Conservation (phyloP, 2,113 vertebrate species). For the Gadus macrocephalus region DNA sequence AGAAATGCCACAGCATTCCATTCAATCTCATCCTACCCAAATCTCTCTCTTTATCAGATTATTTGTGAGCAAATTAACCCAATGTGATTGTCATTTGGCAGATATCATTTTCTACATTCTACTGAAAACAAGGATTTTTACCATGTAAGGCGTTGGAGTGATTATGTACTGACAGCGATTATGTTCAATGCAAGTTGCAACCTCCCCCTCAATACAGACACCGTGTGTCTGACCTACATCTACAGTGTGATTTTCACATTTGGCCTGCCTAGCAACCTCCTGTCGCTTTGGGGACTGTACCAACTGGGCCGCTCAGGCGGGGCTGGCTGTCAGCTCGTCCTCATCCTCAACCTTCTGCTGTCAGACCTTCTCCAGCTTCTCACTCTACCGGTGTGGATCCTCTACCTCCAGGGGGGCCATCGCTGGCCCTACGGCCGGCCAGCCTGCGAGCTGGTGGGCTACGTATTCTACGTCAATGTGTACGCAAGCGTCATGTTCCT, state of each 20-base stretch:
- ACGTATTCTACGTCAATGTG: constrained; percentile 72
- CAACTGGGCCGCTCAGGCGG: constrained; percentile 62
- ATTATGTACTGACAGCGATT: constrained; percentile 19
- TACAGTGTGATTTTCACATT: constrained; percentile 69
- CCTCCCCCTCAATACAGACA: constrained; percentile 66
- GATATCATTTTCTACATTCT: too few species aligned
- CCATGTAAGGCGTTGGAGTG: constrained; percentile 24
- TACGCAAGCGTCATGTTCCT: constrained; percentile 74
- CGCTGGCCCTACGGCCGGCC: constrained; percentile 50
- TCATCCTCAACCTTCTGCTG: constrained; percentile 72
- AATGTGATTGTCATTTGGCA: too few species aligned
- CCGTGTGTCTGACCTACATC: constrained; percentile 66
- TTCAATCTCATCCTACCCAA: too few species aligned
- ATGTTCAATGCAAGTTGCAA: constrained; percentile 70
- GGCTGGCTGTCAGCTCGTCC: constrained; percentile 68
- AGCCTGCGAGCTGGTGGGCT: constrained; percentile 62
- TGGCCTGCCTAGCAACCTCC: constrained; percentile 70
- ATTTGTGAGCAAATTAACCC: too few species aligned
- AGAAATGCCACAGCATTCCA: too few species aligned
- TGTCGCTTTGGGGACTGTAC: constrained; percentile 74
- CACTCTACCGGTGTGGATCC: constrained; percentile 73
- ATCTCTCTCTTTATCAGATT: too few species aligned
- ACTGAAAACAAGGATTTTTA: background rate
- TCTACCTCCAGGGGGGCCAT: constrained; percentile 60
- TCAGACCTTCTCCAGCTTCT: constrained; percentile 75